These are phyloP conservation scores for Progne subis DNA, from an alignment of 2,113 vertebrate genomes.

Conservation along the genomic window DNA sequence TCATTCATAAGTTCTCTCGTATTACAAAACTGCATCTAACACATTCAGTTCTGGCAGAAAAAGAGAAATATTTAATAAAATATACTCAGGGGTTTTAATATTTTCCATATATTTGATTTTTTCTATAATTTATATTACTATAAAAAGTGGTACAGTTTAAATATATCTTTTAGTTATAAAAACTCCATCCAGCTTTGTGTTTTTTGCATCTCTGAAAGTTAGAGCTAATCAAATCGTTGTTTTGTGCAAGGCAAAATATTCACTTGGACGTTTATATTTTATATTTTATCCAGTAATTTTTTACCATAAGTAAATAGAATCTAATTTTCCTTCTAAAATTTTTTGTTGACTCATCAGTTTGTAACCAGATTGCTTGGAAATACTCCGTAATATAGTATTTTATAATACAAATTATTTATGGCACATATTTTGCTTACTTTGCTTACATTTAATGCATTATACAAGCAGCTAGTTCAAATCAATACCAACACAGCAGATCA, in stretches of 20 bases:
- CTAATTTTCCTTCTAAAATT: background rate
- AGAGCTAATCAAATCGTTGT: background rate
- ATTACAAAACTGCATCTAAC: background rate
- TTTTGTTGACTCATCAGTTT: constrained; percentile 4
- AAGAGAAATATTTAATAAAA: background rate
- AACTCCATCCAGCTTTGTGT: rapidly evolving
- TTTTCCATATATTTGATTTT: background rate
- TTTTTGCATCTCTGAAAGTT: background rate
- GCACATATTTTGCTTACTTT: constrained; percentile 15
- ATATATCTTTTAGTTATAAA: background rate
- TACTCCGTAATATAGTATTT: background rate
- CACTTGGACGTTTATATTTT: background rate
- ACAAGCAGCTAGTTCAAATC: constrained; percentile 28
- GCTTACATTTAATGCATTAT: constrained; percentile 7
- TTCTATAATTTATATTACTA: background rate
- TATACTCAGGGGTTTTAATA: rapidly evolving
- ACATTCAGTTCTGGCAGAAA: background rate
- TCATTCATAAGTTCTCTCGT: background rate
- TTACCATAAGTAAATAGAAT: background rate
- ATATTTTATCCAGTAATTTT: constrained; percentile 1
- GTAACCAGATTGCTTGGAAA: background rate
- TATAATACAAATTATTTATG: constrained; percentile 38
- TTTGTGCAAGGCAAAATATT: background rate
- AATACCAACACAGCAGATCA: background rate
- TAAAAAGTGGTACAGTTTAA: background rate